phyloP scores from a whole-genome alignment of 37 sponge, comb jelly and placozoan species.

The Crambe crambe region DNA sequence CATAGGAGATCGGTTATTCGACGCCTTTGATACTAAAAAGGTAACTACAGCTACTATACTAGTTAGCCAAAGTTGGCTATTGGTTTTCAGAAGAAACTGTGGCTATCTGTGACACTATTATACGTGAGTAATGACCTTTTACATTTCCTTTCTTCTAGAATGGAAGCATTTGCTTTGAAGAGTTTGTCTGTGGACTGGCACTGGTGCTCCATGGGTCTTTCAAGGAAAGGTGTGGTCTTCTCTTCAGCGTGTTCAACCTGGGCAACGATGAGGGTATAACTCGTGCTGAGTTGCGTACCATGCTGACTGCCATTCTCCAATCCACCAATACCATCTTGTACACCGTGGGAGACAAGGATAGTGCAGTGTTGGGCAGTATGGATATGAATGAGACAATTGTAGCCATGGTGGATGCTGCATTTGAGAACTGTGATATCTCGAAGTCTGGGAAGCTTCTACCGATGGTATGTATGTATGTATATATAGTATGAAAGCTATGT shows the following conservation, averaged over 20 bases:
- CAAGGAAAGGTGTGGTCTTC: constrained; percentile 67
- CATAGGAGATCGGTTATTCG: constrained; percentile 84
- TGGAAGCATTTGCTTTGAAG: constrained; percentile 77
- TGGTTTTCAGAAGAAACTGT: not conserved
- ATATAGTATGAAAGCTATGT: too few relatives aligned
- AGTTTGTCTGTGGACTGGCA: constrained; percentile 89
- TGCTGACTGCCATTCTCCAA: constrained; percentile 59
- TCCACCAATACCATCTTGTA: constrained; percentile 56
- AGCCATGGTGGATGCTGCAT: constrained; percentile 79
- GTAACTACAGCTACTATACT: constrained; percentile 13
- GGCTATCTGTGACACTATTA: too few relatives aligned
- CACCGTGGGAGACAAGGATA: constrained; percentile 26
- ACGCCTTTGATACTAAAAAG: constrained; percentile 84
- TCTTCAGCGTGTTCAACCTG: constrained; percentile 87
- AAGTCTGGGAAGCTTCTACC: constrained; percentile 80
- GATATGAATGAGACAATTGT: constrained; percentile 24
- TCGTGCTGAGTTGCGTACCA: constrained; percentile 59
- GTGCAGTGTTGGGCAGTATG: constrained; percentile 32
- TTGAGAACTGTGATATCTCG: constrained; percentile 84
- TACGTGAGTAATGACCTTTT: not conserved
- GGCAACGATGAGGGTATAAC: constrained; percentile 77
- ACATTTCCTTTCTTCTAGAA: constrained; percentile 48
- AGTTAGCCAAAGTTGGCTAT: not conserved
- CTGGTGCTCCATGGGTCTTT: constrained; percentile 81
- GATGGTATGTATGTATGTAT: constrained; percentile 47